phyloP scores from a whole-genome alignment of 2,113 vertebrate genomes.

The Nothobranchius kuhntae region DNA sequence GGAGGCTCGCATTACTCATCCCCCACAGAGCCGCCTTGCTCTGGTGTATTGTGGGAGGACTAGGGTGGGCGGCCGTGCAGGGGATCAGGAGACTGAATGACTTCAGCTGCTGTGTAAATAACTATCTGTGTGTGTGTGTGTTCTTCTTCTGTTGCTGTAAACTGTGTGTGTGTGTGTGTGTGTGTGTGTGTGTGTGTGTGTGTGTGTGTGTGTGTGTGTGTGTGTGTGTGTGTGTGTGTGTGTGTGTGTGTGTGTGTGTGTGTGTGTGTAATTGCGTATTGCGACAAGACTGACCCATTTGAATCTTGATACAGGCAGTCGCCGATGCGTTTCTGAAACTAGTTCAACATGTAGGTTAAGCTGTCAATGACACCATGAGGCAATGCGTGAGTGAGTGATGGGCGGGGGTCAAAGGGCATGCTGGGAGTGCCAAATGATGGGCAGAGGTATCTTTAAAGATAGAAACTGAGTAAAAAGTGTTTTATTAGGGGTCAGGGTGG shows the following conservation, averaged over 20 bases:
- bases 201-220: conserved; percentile 24
- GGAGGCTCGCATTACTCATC: conserved; percentile 60
- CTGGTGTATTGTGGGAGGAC: conserved; percentile 66
- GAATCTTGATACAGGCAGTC: conserved; percentile 57
- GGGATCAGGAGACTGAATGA: conserved; percentile 52
- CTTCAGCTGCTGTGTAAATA: conserved; percentile 36
- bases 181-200: no score
- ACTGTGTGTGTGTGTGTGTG: conserved; percentile 1
- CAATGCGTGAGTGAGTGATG: background rate
- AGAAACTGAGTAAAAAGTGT: background rate
- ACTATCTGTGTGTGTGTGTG: conserved; percentile 36
- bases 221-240: conserved; percentile 34
- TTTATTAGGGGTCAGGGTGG: no score
- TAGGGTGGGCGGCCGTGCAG: conserved; percentile 61
- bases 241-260: conserved; percentile 47
- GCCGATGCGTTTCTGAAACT: conserved; percentile 53
- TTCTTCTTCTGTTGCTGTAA: conserved; percentile 15
- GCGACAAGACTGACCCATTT: conserved; percentile 82
- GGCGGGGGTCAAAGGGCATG: conserved; percentile 33
- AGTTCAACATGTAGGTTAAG: conserved; percentile 57
- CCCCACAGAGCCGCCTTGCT: conserved; percentile 62
- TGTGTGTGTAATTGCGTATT: conserved; percentile 65
- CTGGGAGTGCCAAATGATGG: background rate
- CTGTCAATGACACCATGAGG: background rate
- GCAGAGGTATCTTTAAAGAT: background rate